These are phyloP conservation scores for Alethe diademata DNA, from an alignment of 2,113 vertebrate species.

Conservation along the genomic window DNA sequence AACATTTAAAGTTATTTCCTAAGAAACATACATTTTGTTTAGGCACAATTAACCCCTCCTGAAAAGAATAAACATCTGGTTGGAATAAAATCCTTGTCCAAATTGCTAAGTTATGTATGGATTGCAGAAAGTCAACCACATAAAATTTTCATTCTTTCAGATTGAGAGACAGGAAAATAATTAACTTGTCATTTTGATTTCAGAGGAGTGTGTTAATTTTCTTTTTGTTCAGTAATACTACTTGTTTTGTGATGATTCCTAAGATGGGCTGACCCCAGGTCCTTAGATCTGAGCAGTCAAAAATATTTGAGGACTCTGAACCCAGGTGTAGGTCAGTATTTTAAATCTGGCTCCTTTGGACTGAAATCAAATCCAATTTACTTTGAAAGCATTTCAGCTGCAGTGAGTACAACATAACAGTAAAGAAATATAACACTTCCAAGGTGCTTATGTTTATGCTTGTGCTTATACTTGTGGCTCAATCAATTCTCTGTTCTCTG, in stretches of 20 bases:
- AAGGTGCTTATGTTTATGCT: background rate
- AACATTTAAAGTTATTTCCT: slow-evolving; percentile 32
- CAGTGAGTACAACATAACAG: background rate
- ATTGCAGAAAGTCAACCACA: background rate
- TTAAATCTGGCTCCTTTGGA: background rate
- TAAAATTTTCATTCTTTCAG: background rate
- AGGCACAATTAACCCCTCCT: background rate
- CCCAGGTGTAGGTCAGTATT: background rate
- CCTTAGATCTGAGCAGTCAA: background rate
- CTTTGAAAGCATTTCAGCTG: background rate
- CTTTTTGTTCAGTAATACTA: background rate
- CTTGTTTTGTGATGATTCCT: background rate
- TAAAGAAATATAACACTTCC: background rate
- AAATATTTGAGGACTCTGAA: background rate
- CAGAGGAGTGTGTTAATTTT: background rate
- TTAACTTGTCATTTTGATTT: background rate
- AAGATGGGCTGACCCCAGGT: background rate
- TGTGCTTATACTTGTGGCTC: background rate
- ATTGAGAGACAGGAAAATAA: background rate
- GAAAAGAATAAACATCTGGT: background rate
- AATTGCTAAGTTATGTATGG: background rate
- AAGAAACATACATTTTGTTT: slow-evolving; percentile 27
- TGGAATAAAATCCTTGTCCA: background rate
- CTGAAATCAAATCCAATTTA: background rate
- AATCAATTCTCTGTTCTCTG: background rate